phyloP scores from a whole-genome alignment of 2,888 invertebrate genomes.

The Aplocera efformata region DNA sequence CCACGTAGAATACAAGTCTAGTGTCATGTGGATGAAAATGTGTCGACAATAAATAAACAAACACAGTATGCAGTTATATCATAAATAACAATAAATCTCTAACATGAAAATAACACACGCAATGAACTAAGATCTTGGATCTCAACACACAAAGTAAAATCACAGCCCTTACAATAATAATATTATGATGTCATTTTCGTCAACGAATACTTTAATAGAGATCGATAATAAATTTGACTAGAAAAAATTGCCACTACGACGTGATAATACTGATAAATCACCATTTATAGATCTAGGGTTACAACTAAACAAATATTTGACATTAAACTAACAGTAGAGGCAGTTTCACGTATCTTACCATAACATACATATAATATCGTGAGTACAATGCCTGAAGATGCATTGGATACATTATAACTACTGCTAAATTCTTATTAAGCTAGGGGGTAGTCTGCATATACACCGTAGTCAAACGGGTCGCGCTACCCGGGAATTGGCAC shows the following conservation, averaged over 20 bases:
- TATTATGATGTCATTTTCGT: slow-evolving; percentile 35
- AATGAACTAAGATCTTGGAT: slow-evolving; percentile 56
- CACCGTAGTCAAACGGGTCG: slow-evolving; percentile 54
- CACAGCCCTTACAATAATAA: slow-evolving; percentile 72
- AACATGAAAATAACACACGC: slow-evolving; percentile 37
- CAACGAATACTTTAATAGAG: slow-evolving; percentile 20
- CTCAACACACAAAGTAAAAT: slow-evolving; percentile 64
- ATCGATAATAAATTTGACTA: slow-evolving; percentile 40
- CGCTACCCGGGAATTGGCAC: slow-evolving; percentile 65
- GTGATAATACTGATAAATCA: slow-evolving; percentile 33
- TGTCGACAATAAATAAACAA: slow-evolving; percentile 7
- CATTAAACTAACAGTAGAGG: slow-evolving; percentile 16
- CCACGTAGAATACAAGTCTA: slow-evolving; percentile 30
- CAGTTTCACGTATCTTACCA: slow-evolving; percentile 22
- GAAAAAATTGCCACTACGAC: slow-evolving; percentile 53
- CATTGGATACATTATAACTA: slow-evolving; percentile 60
- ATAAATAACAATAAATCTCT: slow-evolving; percentile 20
- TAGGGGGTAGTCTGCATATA: slow-evolving; percentile 56
- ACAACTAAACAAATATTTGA: slow-evolving; percentile 21
- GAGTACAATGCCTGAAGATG: slow-evolving; percentile 31
- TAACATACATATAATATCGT: slow-evolving; percentile 34
- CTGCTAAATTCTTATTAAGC: slow-evolving; percentile 60
- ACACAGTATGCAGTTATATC: slow-evolving; percentile 11
- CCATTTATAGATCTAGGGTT: slow-evolving; percentile 39
- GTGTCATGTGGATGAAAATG: slow-evolving; percentile 26